These are phyloP conservation scores for Drosophila kurseongensis DNA, from an alignment of 1,140 invertebrate genomes.

Conservation along the genomic window DNA sequence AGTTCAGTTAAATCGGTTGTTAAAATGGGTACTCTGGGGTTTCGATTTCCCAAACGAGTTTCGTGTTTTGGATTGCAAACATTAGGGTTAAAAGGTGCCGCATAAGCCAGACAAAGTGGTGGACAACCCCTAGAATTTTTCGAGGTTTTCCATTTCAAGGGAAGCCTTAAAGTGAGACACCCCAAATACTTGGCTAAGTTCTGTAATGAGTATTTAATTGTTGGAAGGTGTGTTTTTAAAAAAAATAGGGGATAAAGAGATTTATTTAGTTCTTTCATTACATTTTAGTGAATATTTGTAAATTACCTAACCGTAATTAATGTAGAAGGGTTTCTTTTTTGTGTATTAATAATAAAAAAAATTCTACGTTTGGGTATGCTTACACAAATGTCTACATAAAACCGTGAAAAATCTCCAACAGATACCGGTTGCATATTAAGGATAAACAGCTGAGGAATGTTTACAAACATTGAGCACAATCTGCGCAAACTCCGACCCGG, in stretches of 20 bases:
- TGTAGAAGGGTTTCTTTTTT: not conserved
- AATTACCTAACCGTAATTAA: not conserved
- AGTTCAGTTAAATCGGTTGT: conserved; percentile 81
- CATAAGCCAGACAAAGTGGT: conserved; percentile 60
- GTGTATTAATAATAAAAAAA: too few relatives aligned
- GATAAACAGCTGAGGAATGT: conserved; percentile 56
- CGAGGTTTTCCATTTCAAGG: conserved; percentile 7
- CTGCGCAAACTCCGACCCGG: conserved; percentile 63
- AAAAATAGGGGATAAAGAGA: not conserved
- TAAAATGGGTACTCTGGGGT: conserved; percentile 45
- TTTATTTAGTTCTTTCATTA: not conserved
- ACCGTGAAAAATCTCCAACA: conserved; percentile 10
- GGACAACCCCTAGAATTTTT: conserved; percentile 36
- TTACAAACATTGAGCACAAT: conserved; percentile 57
- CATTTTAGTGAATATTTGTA: not conserved
- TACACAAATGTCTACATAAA: not conserved
- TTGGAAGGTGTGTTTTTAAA: not conserved
- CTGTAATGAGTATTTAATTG: conserved; percentile 45
- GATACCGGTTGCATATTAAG: conserved; percentile 46
- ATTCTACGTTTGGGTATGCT: too few relatives aligned
- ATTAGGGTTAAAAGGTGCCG: conserved; percentile 62
- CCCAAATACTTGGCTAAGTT: conserved; percentile 8
- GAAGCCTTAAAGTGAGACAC: conserved; percentile 52
- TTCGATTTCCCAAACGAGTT: conserved; percentile 42
- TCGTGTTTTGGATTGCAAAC: conserved; percentile 17